Evolutionary conservation across 2,113 vertebrate species (phyloP).

Genomic region (Castor canadensis): DNA sequence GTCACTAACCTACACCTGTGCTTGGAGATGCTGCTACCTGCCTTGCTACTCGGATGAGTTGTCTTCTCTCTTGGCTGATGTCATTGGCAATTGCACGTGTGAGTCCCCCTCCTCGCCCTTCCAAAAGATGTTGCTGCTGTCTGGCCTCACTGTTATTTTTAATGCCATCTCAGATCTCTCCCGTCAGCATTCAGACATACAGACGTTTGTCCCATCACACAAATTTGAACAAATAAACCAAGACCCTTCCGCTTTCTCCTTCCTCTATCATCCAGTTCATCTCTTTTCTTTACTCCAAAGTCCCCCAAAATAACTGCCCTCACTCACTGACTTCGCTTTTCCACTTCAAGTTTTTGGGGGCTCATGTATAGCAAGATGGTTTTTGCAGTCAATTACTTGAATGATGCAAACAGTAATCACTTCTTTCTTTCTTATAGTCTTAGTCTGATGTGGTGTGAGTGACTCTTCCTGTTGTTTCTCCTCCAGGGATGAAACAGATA

Average conservation of each 20-base stretch:
- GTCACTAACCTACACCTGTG: too few relatives aligned
- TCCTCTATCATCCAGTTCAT: background rate
- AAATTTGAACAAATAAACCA: background rate
- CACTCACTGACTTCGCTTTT: background rate
- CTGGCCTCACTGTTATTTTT: background rate
- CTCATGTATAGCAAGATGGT: background rate
- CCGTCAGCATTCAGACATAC: fast-evolving
- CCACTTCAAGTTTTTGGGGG: background rate
- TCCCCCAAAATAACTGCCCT: background rate
- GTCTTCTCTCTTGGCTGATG: background rate
- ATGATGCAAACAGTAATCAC: background rate
- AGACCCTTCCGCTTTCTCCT: background rate
- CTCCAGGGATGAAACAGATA: background rate
- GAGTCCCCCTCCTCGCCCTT: too few relatives aligned
- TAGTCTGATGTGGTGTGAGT: fast-evolving
- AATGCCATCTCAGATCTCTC: background rate
- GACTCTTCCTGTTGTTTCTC: background rate
- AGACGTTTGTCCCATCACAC: background rate
- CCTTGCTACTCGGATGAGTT: fast-evolving
- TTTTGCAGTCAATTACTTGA: background rate
- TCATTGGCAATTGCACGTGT: background rate
- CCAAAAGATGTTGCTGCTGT: background rate
- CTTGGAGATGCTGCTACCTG: fast-evolving
- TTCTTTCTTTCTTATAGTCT: too few relatives aligned
- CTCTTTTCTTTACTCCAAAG: background rate